These are phyloP conservation scores for Clivina fossor DNA, from an alignment of 2,888 invertebrate genomes.

Conservation along the genomic window DNA sequence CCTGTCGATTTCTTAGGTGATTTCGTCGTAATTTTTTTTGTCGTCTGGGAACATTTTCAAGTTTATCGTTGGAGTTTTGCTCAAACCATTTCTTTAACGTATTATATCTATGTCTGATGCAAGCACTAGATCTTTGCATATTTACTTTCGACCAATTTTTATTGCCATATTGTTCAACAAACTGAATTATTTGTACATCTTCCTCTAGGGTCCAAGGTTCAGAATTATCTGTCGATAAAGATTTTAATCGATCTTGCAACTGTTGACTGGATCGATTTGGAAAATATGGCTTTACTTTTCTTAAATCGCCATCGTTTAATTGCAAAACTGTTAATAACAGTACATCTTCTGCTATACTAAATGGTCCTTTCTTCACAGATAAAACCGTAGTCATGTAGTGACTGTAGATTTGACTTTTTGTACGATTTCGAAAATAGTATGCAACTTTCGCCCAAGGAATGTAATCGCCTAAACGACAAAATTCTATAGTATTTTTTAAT, in stretches of 20 bases:
- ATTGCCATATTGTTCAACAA: conserved; percentile 56
- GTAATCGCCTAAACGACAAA: conserved; percentile 63
- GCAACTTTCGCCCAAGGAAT: conserved; percentile 76
- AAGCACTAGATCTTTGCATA: conserved; percentile 60
- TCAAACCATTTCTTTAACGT: conserved; percentile 59
- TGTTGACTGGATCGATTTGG: conserved; percentile 65
- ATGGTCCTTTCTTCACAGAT: conserved; percentile 61
- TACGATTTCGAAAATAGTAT: conserved; percentile 62
- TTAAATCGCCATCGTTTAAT: conserved; percentile 64
- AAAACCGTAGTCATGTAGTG: conserved; percentile 55
- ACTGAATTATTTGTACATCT: conserved; percentile 60
- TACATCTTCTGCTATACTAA: conserved; percentile 67
- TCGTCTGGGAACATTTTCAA: conserved; percentile 53
- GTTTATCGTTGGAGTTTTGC: conserved; percentile 53
- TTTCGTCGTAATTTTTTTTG: no score
- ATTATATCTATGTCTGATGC: conserved; percentile 62
- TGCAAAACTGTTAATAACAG: conserved; percentile 63
- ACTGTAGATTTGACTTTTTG: conserved; percentile 67
- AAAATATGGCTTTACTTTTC: conserved; percentile 58
- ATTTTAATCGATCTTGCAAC: conserved; percentile 59
- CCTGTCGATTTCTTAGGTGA: no score
- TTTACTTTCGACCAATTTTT: conserved; percentile 61
- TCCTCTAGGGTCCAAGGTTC: conserved; percentile 64
- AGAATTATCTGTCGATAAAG: conserved; percentile 49
- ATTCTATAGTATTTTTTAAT: conserved; percentile 64